Evolutionary conservation across 1,140 invertebrate species (phyloP).

Genomic region (Eciton burchellii): DNA sequence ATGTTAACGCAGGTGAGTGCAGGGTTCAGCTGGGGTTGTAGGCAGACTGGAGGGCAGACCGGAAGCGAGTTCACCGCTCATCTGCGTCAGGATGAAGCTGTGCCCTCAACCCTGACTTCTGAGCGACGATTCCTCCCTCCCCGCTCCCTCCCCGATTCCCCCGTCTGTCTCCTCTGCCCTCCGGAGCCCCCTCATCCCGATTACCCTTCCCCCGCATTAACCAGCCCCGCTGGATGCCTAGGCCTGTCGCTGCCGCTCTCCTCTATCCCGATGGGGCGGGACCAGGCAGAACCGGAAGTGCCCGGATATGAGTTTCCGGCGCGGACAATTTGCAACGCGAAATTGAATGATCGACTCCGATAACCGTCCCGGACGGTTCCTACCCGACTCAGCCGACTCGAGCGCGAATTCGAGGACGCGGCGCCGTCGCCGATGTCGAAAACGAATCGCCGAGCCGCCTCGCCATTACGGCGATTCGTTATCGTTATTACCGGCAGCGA

Average conservation of each 20-base stretch:
- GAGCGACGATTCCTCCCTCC: constrained; percentile 5
- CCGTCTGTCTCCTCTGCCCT: constrained; percentile 46
- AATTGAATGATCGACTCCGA: constrained; percentile 65
- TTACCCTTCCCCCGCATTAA: constrained; percentile 30
- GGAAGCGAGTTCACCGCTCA: constrained; percentile 59
- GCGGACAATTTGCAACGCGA: constrained; percentile 84
- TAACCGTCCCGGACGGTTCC: constrained; percentile 67
- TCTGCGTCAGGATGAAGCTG: constrained; percentile 55
- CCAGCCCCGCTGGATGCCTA: constrained; percentile 29
- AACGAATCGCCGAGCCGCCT: constrained; percentile 71
- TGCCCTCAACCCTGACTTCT: constrained; percentile 40
- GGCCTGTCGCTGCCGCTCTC: constrained; percentile 34
- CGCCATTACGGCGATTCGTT: constrained; percentile 75
- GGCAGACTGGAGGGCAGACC: constrained; percentile 28
- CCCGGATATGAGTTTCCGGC: constrained; percentile 86
- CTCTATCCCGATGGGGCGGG: constrained; percentile 51
- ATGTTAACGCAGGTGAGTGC: constrained; percentile 7
- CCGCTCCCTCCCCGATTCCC: neutral
- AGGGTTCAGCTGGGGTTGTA: neutral
- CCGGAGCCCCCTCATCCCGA: constrained; percentile 22
- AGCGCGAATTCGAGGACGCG: constrained; percentile 61
- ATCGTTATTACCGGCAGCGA: constrained; percentile 72
- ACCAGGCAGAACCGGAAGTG: constrained; percentile 77
- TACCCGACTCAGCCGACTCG: constrained; percentile 52
- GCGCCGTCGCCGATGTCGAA: constrained; percentile 57